Evolutionary conservation across 2,797 vertebrate species (phyloP), one percentile per base, ranked within the genome.

Genomic region (Capromys pilorides): DNA sequence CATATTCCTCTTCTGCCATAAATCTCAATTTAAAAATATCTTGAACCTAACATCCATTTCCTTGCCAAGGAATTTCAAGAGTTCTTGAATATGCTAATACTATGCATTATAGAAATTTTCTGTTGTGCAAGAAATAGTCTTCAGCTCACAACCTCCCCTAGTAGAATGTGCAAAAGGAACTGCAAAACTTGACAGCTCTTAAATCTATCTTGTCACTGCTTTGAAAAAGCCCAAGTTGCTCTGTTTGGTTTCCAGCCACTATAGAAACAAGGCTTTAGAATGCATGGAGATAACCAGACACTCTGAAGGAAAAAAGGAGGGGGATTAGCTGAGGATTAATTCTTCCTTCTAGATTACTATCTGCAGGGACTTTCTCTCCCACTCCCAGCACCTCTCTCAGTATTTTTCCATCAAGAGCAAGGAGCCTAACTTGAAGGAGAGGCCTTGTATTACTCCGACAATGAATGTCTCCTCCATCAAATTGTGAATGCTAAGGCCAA

Each of bases 21-120:
- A 62, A 62, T 57, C 90, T 84, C 81, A 31, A 91, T 85, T 41
- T 85, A 54, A 92, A 93, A 36, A 59, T 84, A 61, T 71, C 69
- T 81, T 81, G 66, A 81, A 91, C 3, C 54, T 88, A 64, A n/a
- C 51, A 78, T 69, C 67, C 22, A 61, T 66, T 91, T 85, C 21
- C 84, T 66, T 71, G 36, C 41, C 85, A 83, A 90, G 9, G 22
- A 93, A 84, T 66, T 33, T 18, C 21, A 69, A 79, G 13, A 2
- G 45, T 73, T 81, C 26, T 31, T n/a, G 16, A 80, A 77, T 64
- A 78, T 81, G 22, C n/a, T 71, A 82, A 91, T 54, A 57, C 36
- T 41, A 28, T 21, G 9, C 45, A 86, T 39, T 36, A 57, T 4
- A 64, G 39, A 26, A 69, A 18, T 54, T 75, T 77, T 33, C 26